A percentile compares a stretch with the other conserved stretches of the same genome.
Evolutionary conservation across 2,797 vertebrate genomes (phyloP).

Genomic region (Pangasius krempfi): DNA sequence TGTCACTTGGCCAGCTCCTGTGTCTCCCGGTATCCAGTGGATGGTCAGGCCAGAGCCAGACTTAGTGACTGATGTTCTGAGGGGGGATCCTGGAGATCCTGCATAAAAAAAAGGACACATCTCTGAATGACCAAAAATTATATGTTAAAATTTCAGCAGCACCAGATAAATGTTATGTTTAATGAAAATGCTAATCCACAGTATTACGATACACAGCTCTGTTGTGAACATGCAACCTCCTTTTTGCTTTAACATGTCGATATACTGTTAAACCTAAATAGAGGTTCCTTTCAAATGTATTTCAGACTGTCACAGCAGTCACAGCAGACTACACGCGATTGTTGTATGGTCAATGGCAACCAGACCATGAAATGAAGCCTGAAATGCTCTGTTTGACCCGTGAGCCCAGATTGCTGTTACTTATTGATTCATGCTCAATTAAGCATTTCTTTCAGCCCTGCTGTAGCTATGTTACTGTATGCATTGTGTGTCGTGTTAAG

Average conservation of each 20-base stretch:
- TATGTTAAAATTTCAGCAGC: background rate
- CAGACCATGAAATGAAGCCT: constrained; percentile 40
- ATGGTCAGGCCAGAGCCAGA: constrained; percentile 82
- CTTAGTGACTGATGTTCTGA: constrained; percentile 86
- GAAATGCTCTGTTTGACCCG: constrained; percentile 16
- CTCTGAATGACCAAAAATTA: background rate
- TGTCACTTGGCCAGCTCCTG: constrained; percentile 78
- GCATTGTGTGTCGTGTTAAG: constrained; percentile 34
- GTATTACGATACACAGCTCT: background rate
- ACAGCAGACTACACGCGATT: background rate
- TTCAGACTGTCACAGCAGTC: background rate
- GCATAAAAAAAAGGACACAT: background rate
- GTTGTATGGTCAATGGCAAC: constrained; percentile 22
- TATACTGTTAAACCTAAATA: constrained; percentile 2
- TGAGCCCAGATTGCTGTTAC: constrained; percentile 36
- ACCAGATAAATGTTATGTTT: background rate
- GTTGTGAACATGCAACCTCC: background rate
- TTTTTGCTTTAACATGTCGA: background rate
- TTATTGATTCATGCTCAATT: constrained; percentile 53
- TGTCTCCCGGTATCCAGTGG: constrained; percentile 85
- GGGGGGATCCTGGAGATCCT: constrained; percentile 89
- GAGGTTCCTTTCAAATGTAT: background rate
- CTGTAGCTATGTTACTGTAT: constrained; percentile 35
- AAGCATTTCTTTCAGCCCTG: constrained; percentile 49
- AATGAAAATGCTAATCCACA: background rate